phyloP scores from a whole-genome alignment of 92 coral and sea anemone species.

The Actinernus sp. region DNA sequence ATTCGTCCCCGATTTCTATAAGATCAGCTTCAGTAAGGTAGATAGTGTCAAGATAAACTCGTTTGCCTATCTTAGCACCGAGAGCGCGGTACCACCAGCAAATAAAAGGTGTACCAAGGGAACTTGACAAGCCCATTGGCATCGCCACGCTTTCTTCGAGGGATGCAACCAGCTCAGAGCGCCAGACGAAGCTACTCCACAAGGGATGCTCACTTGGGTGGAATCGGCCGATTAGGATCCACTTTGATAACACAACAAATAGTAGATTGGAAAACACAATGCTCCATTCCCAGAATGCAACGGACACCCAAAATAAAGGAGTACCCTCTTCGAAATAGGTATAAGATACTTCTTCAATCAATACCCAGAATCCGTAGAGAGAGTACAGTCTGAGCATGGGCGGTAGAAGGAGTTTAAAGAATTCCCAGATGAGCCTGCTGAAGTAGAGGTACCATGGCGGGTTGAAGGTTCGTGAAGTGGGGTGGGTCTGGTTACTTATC shows the following conservation, averaged over 20 bases:
- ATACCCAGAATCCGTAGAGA: slow-evolving; percentile 2
- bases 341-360: slow-evolving; percentile 6
- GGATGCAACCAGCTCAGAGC: slow-evolving; percentile 17
- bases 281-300: background rate
- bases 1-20: slow-evolving; percentile 20
- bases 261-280: background rate
- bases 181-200: slow-evolving; percentile 32
- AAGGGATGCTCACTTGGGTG: slow-evolving; percentile 9
- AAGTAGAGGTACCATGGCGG: slow-evolving; percentile 13
- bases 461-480: slow-evolving; percentile 18
- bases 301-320: slow-evolving; percentile 8
- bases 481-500: background rate
- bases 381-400: slow-evolving; percentile 1
- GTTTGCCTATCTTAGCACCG: slow-evolving; percentile 9
- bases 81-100: slow-evolving; percentile 25
- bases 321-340: background rate
- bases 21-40: slow-evolving; percentile 20
- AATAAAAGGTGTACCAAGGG: slow-evolving; percentile 7
- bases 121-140: slow-evolving; percentile 2
- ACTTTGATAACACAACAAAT: background rate
- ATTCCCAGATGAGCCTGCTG: slow-evolving; percentile 10
- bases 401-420: slow-evolving; percentile 5
- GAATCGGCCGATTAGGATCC: slow-evolving; percentile 22
- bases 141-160: slow-evolving; percentile 7
- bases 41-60: slow-evolving; percentile 8